These are phyloP conservation scores for Cactoblastis cactorum DNA, from an alignment of 2,888 invertebrate genomes.

Conservation along the genomic window DNA sequence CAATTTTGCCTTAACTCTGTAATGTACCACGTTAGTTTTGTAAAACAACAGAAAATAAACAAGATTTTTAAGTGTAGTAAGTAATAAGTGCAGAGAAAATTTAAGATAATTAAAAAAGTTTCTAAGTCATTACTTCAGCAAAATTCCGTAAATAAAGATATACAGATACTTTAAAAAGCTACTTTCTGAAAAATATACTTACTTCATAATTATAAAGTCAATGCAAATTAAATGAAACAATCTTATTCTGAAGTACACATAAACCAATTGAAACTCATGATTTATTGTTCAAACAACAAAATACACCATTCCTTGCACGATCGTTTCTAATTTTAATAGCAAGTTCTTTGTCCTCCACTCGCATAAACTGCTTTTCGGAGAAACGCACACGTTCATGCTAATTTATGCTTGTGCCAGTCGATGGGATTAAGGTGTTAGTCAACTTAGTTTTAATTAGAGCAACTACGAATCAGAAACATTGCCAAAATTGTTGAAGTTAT, in stretches of 20 bases:
- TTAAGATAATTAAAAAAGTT: background rate
- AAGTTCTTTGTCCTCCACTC: conserved; percentile 23
- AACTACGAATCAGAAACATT: conserved; percentile 19
- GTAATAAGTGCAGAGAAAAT: background rate
- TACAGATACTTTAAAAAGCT: no score
- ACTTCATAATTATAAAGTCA: no score
- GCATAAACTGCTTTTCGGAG: conserved; percentile 49
- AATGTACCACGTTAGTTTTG: no score
- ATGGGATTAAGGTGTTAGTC: conserved; percentile 21
- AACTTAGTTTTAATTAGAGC: conserved; percentile 27
- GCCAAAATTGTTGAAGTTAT: no score
- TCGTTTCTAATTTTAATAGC: conserved; percentile 18
- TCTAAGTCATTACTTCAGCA: no score
- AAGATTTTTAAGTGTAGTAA: background rate
- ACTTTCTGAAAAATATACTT: no score
- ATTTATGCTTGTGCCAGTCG: conserved; percentile 34
- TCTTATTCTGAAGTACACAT: background rate
- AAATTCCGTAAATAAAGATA: no score
- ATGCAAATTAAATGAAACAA: no score
- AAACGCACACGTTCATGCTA: conserved; percentile 38
- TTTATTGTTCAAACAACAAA: background rate
- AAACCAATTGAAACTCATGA: background rate
- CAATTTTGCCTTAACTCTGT: background rate
- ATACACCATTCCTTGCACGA: conserved; percentile 8
- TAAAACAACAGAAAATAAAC: background rate